Evolutionary conservation across 2,113 vertebrate species (phyloP).

Genomic region (Dromas ardeola): DNA sequence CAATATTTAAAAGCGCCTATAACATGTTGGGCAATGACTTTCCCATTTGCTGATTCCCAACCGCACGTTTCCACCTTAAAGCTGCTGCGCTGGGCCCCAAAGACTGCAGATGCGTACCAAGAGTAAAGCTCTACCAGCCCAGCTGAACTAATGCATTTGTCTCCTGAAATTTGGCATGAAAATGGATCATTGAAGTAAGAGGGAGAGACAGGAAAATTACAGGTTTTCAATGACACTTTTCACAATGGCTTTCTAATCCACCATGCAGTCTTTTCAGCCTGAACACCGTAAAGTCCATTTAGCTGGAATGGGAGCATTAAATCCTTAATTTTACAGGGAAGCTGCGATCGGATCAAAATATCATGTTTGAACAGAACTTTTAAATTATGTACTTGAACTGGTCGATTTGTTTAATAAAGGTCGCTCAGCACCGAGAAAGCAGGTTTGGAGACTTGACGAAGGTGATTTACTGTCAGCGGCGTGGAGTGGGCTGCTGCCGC

Average conservation of each 20-base stretch:
- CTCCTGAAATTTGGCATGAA: slow-evolving; percentile 14
- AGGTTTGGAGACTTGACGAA: background rate
- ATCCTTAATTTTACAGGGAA: slow-evolving; percentile 50
- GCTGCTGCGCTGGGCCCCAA: rapidly evolving
- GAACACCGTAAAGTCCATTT: background rate
- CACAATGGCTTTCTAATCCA: slow-evolving; percentile 27
- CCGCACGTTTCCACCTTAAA: background rate
- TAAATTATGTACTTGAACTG: slow-evolving; percentile 12
- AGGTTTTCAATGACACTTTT: background rate
- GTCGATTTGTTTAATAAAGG: slow-evolving; percentile 48
- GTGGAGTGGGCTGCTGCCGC: background rate
- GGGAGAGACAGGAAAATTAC: slow-evolving; percentile 43
- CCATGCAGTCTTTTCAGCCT: background rate
- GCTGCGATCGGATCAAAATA: background rate
- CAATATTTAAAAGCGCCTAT: background rate
- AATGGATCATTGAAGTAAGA: background rate
- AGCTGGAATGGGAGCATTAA: slow-evolving; percentile 33
- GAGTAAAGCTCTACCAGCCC: background rate
- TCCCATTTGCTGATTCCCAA: background rate
- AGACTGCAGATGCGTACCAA: background rate
- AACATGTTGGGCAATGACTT: rapidly evolving
- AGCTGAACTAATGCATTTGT: slow-evolving; percentile 56
- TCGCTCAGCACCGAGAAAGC: background rate
- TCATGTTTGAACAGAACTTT: slow-evolving; percentile 50
- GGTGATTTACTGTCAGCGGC: background rate